Conservation (phyloP, 2,113 vertebrate species). For the Bagarius yarrelli region DNA sequence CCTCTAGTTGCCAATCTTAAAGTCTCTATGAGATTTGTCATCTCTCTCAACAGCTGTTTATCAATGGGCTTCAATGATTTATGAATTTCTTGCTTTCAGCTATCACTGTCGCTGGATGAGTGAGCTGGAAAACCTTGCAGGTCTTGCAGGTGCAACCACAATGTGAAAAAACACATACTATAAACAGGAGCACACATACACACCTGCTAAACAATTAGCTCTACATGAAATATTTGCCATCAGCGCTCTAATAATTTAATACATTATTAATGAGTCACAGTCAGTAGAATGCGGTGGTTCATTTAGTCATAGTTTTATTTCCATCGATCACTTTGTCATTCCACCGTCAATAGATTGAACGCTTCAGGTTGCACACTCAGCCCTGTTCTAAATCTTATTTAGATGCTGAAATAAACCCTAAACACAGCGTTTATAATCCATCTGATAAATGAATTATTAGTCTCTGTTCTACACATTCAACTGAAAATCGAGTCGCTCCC, state of each 20-base stretch:
- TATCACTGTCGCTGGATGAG: constrained; percentile 29
- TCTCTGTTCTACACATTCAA: constrained; percentile 28
- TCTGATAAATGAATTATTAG: constrained; percentile 47
- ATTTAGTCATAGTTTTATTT: constrained; percentile 46
- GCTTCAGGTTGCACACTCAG: constrained; percentile 8
- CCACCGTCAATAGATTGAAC: constrained; percentile 35
- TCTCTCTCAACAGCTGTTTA: constrained; percentile 8
- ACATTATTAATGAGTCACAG: constrained; percentile 39
- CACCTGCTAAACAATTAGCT: constrained; percentile 52
- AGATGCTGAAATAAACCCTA: not conserved
- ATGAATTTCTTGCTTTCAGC: constrained; percentile 6
- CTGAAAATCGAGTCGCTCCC: constrained; percentile 43
- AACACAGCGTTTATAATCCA: constrained; percentile 26
- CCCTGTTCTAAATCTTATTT: constrained; percentile 36
- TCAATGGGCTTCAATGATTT: constrained; percentile 1
- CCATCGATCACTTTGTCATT: constrained; percentile 46
- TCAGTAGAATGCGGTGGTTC: constrained; percentile 44
- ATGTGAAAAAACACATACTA: constrained; percentile 24
- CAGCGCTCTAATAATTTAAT: constrained; percentile 36
- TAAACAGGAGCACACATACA: constrained; percentile 29
- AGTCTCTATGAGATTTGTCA: constrained; percentile 20
- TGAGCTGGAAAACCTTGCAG: constrained; percentile 25
- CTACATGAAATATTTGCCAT: constrained; percentile 51
- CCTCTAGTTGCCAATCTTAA: not conserved
- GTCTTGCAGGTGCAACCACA: constrained; percentile 21